These are phyloP conservation scores for Eulemur macaco DNA, from an alignment of 2,113 vertebrate genomes.

Conservation along the genomic window DNA sequence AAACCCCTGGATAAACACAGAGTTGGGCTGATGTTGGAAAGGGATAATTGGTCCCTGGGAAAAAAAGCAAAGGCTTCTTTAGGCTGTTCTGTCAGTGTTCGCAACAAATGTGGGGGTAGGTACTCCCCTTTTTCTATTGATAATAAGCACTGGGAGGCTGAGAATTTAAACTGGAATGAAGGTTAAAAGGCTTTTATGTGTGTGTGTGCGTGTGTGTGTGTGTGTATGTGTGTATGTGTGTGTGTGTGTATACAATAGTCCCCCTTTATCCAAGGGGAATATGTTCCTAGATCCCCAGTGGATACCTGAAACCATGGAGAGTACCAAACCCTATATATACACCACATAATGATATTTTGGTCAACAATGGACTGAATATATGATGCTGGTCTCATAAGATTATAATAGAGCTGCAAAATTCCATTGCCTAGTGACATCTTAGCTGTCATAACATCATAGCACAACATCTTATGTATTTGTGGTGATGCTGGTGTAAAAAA, in stretches of 20 bases:
- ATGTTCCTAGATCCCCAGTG: background rate
- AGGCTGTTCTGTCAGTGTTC: background rate
- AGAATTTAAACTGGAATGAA: background rate
- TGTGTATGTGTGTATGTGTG: background rate
- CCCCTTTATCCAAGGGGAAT: background rate
- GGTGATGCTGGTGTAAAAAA: background rate
- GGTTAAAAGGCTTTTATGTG: background rate
- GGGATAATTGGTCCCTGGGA: background rate
- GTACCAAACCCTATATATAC: background rate
- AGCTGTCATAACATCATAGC: background rate
- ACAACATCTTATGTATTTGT: background rate
- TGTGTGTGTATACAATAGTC: background rate
- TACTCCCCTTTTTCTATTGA: background rate
- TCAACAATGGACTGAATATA: background rate
- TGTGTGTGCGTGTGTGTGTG: background rate
- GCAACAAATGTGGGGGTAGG: background rate
- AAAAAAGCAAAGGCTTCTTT: background rate
- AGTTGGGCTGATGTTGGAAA: background rate
- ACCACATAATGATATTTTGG: background rate
- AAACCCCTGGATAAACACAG: background rate
- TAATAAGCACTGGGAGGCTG: background rate
- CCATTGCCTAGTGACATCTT: background rate
- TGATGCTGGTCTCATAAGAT: background rate
- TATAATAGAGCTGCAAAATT: background rate
- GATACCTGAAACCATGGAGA: background rate